phyloP scores from a whole-genome alignment of 1,140 invertebrate genomes.

The Chionoecetes opilio region DNA sequence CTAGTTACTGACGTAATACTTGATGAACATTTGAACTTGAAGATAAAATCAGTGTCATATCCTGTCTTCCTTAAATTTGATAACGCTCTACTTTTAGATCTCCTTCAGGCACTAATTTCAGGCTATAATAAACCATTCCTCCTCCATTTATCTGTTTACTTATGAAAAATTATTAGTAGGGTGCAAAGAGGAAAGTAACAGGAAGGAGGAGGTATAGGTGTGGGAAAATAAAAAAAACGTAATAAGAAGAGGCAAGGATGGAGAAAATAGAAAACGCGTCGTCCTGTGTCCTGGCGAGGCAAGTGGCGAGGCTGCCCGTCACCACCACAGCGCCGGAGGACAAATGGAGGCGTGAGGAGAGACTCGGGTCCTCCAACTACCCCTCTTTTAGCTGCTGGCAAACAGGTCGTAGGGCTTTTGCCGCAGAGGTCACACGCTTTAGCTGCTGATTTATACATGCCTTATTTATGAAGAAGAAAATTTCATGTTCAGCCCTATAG shows the following conservation, averaged over 20 bases:
- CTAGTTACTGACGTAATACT: too few relatives aligned
- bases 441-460: conserved; percentile 20
- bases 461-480: conserved; percentile 11
- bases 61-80: too few relatives aligned
- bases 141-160: too few relatives aligned
- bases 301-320: neutral
- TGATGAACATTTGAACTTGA: too few relatives aligned
- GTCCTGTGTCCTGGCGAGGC: neutral
- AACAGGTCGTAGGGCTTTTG: neutral
- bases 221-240: neutral
- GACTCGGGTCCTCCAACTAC: neutral
- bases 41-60: too few relatives aligned
- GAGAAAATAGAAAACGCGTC: neutral
- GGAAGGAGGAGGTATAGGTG: too few relatives aligned
- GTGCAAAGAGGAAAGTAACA: too few relatives aligned
- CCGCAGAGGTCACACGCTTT: neutral
- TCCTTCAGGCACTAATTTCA: too few relatives aligned
- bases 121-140: too few relatives aligned
- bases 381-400: neutral
- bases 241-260: neutral
- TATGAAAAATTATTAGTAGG: too few relatives aligned
- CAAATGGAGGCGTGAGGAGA: neutral
- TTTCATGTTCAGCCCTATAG: neutral
- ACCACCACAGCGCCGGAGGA: neutral
- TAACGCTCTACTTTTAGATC: too few relatives aligned